Evolutionary conservation across 2,113 vertebrate species (phyloP).

Genomic region (Cryptoleucopteryx plumbea): DNA sequence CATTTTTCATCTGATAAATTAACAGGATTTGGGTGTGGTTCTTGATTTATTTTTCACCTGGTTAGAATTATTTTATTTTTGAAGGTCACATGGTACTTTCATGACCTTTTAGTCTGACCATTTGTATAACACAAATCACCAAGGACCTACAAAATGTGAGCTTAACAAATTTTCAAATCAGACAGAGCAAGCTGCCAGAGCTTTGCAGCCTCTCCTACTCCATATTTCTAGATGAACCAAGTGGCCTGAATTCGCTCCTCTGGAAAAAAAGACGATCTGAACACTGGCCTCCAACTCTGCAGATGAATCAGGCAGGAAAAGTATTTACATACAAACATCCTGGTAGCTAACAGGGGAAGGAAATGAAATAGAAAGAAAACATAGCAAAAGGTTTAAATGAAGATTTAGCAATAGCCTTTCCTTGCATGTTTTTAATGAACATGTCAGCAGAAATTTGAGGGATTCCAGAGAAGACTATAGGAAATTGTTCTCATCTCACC

Average conservation of each 20-base stretch:
- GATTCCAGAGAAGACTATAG: neutral
- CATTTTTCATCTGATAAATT: neutral
- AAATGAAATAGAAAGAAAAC: constrained; percentile 4
- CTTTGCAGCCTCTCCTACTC: neutral
- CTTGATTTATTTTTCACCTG: neutral
- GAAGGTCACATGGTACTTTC: neutral
- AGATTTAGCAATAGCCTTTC: neutral
- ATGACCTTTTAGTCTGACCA: neutral
- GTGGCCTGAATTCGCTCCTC: neutral
- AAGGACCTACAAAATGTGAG: neutral
- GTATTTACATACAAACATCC: constrained; percentile 31
- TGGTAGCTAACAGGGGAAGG: constrained; percentile 30
- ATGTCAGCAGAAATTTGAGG: neutral
- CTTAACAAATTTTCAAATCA: neutral
- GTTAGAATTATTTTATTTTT: neutral
- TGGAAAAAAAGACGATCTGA: neutral
- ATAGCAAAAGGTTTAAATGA: neutral
- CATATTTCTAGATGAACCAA: neutral
- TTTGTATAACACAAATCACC: neutral
- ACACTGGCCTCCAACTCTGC: neutral
- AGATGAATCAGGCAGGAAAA: constrained; percentile 22
- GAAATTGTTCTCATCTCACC: neutral
- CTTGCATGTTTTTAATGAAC: neutral
- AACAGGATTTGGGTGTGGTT: neutral
- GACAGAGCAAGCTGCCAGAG: neutral